Conservation (phyloP, 30 jellyfish, hydroid and myxozoan genomes). For the Cassiopea andromeda region DNA sequence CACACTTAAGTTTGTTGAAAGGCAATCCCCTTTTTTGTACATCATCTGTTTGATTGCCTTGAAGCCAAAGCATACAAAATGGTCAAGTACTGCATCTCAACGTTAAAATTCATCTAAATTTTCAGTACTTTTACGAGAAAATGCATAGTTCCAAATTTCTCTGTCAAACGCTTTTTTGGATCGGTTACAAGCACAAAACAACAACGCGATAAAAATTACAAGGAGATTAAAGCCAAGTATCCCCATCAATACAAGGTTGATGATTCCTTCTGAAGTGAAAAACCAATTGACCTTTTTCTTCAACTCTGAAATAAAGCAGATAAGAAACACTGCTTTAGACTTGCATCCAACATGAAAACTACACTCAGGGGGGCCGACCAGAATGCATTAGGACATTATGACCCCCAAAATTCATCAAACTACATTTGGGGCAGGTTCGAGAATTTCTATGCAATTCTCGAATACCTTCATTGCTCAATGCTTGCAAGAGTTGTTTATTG, state of each 20-base stretch:
- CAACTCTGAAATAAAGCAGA: neutral
- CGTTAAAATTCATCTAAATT: conserved; percentile 1
- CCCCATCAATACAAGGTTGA: conserved; percentile 25
- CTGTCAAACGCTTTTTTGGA: conserved; percentile 42
- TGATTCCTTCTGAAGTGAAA: conserved; percentile 34
- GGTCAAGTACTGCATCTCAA: neutral
- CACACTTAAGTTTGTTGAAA: too few relatives aligned
- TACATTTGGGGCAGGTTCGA: too few relatives aligned
- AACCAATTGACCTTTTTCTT: conserved; percentile 7
- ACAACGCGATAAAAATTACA: conserved; percentile 35
- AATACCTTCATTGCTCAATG: too few relatives aligned
- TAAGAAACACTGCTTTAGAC: neutral
- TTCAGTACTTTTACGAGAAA: neutral
- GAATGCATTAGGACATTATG: too few relatives aligned
- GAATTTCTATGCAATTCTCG: too few relatives aligned
- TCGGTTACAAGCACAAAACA: conserved; percentile 56
- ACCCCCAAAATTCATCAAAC: too few relatives aligned
- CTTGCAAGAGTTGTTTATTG: too few relatives aligned
- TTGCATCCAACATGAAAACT: too few relatives aligned
- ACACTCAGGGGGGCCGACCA: too few relatives aligned
- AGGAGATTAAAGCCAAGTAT: conserved; percentile 33
- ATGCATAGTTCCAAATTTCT: conserved; percentile 47
- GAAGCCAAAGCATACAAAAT: neutral
- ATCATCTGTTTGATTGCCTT: too few relatives aligned
- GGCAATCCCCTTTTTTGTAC: too few relatives aligned